Conservation (phyloP, 2,888 invertebrate genomes). For the Platycheirus rosarum region DNA sequence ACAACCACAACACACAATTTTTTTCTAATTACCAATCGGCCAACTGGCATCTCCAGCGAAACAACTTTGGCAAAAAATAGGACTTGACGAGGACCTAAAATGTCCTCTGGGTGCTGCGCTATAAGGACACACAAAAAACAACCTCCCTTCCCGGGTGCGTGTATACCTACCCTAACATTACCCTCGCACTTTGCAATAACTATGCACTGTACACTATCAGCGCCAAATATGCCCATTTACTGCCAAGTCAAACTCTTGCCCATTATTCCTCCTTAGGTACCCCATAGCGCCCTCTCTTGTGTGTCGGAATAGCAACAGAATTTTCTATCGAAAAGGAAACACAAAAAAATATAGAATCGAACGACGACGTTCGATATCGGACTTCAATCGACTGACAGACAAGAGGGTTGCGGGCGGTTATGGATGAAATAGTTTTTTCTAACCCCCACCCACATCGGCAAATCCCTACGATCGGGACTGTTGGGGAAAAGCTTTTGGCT, state of each 20-base stretch:
- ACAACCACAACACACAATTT: conserved; percentile 22
- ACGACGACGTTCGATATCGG: conserved; percentile 67
- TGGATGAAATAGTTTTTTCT: conserved; percentile 60
- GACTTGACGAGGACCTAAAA: conserved; percentile 49
- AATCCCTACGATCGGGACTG: conserved; percentile 29
- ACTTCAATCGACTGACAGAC: conserved; percentile 68
- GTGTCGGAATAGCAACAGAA: conserved; percentile 20
- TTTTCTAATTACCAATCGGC: conserved; percentile 74
- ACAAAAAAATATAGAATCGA: conserved; percentile 18
- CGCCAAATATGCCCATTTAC: conserved; percentile 61
- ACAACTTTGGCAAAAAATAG: conserved; percentile 28
- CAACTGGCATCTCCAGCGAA: conserved; percentile 70
- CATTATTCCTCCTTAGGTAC: background rate
- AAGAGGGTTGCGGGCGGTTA: conserved; percentile 32
- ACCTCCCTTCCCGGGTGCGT: conserved; percentile 45
- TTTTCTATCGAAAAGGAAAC: too few relatives aligned
- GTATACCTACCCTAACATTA: background rate
- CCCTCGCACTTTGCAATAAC: background rate
- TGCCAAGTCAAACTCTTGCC: conserved; percentile 44
- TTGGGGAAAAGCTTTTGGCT: conserved; percentile 63
- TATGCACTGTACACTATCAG: conserved; percentile 42
- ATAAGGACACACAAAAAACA: conserved; percentile 12
- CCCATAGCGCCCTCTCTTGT: background rate
- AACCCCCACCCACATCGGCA: background rate
- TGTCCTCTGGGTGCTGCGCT: conserved; percentile 53